Base-by-base conservation (phyloP, 2,888 invertebrate genomes). In the Cephus spinipes region DNA sequence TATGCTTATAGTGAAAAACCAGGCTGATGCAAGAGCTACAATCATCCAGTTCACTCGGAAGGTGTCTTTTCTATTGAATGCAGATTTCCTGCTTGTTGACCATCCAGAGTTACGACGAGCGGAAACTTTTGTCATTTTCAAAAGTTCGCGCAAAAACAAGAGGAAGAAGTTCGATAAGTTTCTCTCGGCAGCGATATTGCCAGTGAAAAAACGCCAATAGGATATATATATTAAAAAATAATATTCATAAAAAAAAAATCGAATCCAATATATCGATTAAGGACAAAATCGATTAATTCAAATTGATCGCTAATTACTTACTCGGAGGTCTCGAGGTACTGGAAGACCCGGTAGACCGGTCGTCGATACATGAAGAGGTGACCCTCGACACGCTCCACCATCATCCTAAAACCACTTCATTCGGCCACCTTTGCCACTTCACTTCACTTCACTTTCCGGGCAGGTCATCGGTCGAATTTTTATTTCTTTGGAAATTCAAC, bases 261-360 rank as follows among this genome's bases (percentile, higher is more conserved):
- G 6, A 55, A 23, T 55, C 2, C 23, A 0, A 55, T 55, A 23
- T 55, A 55, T 55, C 55, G 55, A 55, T 55, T 55, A 55, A 23
- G 2, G 23, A 23, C 9, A 1, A 23, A 55, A 55, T 55, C 55
- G 23, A 55, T 55, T 23, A 55, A 55, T 6, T 40, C 40, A 40
- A 40, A 40, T 15, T 1, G 55, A 15, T 23, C 23, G 23, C 2
- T 23, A 6, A 9, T 55, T 89, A 95, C 96, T 96, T 93, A 96
- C 96, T 90, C 91, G 88, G 87, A 85, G 80, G 96, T 95, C 93
- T 96, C 96, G 92, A 96, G 94, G 93, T 96, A 96, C 93, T 96
- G 96, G 93, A 96, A 96, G 91, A 95, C 95, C 93, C 95, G 94
- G 93, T 96, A 96, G 85, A 95, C 95, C 91, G 96, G 96, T 92